Evolutionary conservation across 1,140 invertebrate species (phyloP).

Genomic region (Drosophila guanche): DNA sequence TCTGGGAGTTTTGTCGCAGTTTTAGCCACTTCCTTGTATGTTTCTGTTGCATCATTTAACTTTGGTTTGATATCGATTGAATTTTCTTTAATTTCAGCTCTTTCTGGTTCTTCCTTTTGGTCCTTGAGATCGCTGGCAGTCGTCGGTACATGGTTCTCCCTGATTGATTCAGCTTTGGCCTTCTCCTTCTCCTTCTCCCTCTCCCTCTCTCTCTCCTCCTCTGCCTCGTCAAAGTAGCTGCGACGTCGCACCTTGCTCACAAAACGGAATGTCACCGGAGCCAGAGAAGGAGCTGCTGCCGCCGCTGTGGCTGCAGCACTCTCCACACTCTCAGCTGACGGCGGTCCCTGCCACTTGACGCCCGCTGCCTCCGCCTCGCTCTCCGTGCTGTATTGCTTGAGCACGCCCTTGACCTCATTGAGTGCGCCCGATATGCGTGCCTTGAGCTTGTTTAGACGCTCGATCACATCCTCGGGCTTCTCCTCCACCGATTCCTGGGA

Average conservation of each 20-base stretch:
- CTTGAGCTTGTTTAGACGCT: slow-evolving; percentile 71
- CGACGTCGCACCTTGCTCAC: slow-evolving; percentile 67
- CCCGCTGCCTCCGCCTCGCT: slow-evolving; percentile 47
- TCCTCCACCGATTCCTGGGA: slow-evolving; percentile 72
- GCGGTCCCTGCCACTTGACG: slow-evolving; percentile 15
- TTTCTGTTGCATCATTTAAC: neutral
- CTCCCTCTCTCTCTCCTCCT: slow-evolving; percentile 42
- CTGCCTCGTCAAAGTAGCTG: slow-evolving; percentile 73
- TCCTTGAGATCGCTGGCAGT: slow-evolving; percentile 10
- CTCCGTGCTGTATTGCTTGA: slow-evolving; percentile 79
- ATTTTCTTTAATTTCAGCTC: neutral
- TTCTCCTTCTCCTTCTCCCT: neutral
- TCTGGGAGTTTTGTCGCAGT: neutral
- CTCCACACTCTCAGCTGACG: neutral
- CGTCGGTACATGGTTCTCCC: neutral
- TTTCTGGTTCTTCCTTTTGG: neutral
- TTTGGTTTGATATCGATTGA: neutral
- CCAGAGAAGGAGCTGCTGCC: neutral
- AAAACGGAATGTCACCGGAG: slow-evolving; percentile 74
- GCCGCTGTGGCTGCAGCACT: neutral
- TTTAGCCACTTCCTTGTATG: neutral
- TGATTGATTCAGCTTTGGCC: neutral
- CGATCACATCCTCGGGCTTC: slow-evolving; percentile 74
- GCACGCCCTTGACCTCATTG: slow-evolving; percentile 73
- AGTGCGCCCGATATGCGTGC: slow-evolving; percentile 74